phyloP scores from a whole-genome alignment of 2,113 vertebrate species.

The Syngnathoides biaculeatus region DNA sequence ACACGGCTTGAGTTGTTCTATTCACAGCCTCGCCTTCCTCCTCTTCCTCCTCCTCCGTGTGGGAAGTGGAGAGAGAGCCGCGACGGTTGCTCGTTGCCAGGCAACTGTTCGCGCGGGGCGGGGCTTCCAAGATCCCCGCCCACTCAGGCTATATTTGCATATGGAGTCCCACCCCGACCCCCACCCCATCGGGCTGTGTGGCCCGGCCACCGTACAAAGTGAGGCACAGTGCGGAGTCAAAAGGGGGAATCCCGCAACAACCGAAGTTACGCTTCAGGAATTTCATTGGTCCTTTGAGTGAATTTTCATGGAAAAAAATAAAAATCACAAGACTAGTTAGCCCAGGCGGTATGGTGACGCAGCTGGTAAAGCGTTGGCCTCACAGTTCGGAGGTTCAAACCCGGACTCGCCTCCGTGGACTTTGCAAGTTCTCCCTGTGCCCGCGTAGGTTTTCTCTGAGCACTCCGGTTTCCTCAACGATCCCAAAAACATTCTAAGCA shows the following conservation, averaged over 20 bases:
- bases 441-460: no score
- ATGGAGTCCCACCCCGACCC: conserved; percentile 46
- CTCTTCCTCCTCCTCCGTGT: conserved; percentile 19
- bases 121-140: conserved; percentile 40
- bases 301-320: not conserved
- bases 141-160: conserved; percentile 68
- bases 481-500: no score
- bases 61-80: not conserved
- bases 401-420: no score
- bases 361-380: no score
- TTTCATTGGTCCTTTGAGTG: not conserved
- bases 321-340: not conserved
- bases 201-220: conserved; percentile 36
- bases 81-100: conserved; percentile 30
- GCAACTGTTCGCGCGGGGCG: conserved; percentile 63
- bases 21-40: conserved; percentile 47
- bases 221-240: conserved; percentile 41
- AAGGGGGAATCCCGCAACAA: not conserved
- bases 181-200: conserved; percentile 42
- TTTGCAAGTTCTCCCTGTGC: no score
- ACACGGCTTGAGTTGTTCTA: conserved; percentile 39
- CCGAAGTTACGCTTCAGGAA: not conserved
- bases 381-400: no score
- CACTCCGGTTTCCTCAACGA: no score
- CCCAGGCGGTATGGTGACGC: no score